Evolutionary conservation across 2,888 invertebrate species (phyloP).

Genomic region (Slavum lentiscoides): DNA sequence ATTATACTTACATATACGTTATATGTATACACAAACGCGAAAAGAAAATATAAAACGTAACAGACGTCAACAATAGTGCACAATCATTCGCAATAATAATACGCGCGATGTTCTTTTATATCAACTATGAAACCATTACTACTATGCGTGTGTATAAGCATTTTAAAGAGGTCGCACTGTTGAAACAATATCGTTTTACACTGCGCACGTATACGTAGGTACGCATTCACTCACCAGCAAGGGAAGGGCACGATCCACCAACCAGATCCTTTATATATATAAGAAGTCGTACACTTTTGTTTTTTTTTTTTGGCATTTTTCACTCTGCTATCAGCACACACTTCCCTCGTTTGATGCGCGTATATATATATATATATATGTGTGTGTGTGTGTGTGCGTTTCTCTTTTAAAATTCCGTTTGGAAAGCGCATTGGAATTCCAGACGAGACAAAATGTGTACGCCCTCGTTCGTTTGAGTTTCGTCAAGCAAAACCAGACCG

Average conservation of each 20-base stretch:
- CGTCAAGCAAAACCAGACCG: slow-evolving; percentile 35
- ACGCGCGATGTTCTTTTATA: not conserved
- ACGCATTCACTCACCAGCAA: not conserved
- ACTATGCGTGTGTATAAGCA: not conserved
- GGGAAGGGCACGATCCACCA: too few species aligned
- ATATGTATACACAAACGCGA: not conserved
- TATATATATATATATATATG: too few species aligned
- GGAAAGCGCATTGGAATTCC: slow-evolving; percentile 25
- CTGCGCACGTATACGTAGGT: too few species aligned
- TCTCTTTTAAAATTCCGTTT: slow-evolving; percentile 16
- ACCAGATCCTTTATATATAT: not conserved
- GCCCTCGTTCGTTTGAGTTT: slow-evolving; percentile 12
- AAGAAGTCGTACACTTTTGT: not conserved
- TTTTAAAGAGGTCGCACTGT: not conserved
- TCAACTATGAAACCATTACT: not conserved
- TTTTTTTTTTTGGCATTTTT: slow-evolving; percentile 1
- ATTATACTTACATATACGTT: not conserved
- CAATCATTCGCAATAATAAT: not conserved
- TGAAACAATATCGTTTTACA: slow-evolving; percentile 39
- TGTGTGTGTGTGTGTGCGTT: too few species aligned
- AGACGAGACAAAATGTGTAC: slow-evolving; percentile 19
- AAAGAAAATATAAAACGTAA: not conserved
- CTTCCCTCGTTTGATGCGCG: slow-evolving; percentile 10
- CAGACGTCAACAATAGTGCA: not conserved
- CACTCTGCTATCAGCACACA: not conserved